Evolutionary conservation across 2,113 vertebrate genomes (phyloP).

Genomic region (Rhodinocichla rosea): DNA sequence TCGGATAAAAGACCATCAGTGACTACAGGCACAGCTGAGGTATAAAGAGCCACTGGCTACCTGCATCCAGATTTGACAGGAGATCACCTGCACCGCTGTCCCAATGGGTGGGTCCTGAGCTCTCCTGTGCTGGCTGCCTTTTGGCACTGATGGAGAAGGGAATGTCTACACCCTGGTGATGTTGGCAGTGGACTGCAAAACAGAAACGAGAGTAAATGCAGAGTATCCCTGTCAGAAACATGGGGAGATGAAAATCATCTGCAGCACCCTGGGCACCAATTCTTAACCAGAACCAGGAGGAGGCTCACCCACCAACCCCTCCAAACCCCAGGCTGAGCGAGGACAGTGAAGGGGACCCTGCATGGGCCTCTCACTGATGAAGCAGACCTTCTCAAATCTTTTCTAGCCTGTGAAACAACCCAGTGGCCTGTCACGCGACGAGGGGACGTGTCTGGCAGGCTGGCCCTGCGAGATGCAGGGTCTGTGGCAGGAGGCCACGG

Average conservation of each 20-base stretch:
- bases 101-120: background rate
- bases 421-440: constrained; percentile 49
- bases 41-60: background rate
- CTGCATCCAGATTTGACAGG: background rate
- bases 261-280: background rate
- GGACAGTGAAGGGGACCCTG: background rate
- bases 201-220: background rate
- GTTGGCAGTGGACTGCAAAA: background rate
- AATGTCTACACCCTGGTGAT: background rate
- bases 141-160: background rate
- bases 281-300: background rate
- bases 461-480: constrained; percentile 5
- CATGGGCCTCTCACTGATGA: background rate
- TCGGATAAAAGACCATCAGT: background rate
- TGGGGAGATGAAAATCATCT: background rate
- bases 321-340: background rate
- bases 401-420: background rate
- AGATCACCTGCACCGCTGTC: accelerated
- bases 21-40: background rate
- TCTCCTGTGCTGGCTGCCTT: background rate
- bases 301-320: background rate
- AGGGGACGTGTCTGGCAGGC: constrained; percentile 60
- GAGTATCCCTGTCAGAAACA: background rate
- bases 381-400: constrained; percentile 24
- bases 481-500: constrained; percentile 46